A percentile compares a stretch with the other conserved stretches of the same genome.
phyloP scores from a whole-genome alignment of 2,888 invertebrate species.

The Chorisops tibialis region DNA sequence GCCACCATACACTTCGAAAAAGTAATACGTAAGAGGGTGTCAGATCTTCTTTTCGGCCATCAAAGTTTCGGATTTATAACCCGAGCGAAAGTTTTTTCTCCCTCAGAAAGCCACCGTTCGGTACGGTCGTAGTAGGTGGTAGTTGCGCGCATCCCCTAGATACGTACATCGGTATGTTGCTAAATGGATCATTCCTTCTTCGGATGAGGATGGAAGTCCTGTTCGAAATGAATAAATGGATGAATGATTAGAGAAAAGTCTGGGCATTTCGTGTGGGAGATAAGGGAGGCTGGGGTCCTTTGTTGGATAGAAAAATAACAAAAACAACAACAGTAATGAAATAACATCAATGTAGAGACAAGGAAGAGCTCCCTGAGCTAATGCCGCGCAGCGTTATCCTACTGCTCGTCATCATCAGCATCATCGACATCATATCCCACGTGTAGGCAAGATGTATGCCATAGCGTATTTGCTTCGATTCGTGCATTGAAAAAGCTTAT shows the following conservation, averaged over 20 bases:
- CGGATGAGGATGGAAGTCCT: background rate
- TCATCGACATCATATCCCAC: no score
- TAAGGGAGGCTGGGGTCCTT: background rate
- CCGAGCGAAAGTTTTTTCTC: constrained; percentile 6
- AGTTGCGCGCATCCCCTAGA: background rate
- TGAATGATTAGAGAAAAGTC: constrained; percentile 19
- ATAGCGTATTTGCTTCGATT: no score
- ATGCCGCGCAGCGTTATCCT: no score
- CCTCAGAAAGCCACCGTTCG: constrained; percentile 3
- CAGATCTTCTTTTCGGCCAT: constrained; percentile 24
- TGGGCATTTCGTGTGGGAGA: background rate
- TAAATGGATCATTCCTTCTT: background rate
- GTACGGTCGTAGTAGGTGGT: constrained; percentile 4
- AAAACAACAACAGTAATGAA: background rate
- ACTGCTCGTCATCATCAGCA: no score
- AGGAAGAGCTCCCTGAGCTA: no score
- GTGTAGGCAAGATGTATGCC: no score
- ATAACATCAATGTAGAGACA: background rate
- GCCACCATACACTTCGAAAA: background rate
- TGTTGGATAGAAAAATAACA: background rate
- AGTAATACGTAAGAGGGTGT: constrained; percentile 13
- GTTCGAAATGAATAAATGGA: constrained; percentile 16
- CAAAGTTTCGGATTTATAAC: constrained; percentile 11
- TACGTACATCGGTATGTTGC: constrained; percentile 10
- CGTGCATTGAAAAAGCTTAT: no score